phyloP scores from a whole-genome alignment of 1,140 invertebrate species.

The Chlorops oryzae region DNA sequence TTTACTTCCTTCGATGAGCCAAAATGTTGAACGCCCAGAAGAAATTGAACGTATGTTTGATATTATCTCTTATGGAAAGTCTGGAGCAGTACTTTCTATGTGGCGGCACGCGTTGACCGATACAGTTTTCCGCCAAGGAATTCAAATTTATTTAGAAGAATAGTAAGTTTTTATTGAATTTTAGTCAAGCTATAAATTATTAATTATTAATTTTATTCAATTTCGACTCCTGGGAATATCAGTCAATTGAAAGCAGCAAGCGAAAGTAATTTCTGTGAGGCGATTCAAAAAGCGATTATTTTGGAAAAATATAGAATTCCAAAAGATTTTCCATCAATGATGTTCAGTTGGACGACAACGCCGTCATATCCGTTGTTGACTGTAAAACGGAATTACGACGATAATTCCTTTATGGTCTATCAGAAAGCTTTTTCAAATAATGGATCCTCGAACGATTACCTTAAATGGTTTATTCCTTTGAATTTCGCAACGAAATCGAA shows the following conservation, averaged over 20 bases:
- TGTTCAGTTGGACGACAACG: conserved; percentile 52
- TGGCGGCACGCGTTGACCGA: conserved; percentile 85
- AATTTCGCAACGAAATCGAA: conserved; percentile 48
- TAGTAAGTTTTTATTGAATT: conserved; percentile 48
- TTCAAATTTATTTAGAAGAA: conserved; percentile 68
- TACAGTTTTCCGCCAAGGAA: conserved; percentile 72
- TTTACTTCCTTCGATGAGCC: too few relatives aligned
- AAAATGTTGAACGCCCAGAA: too few relatives aligned
- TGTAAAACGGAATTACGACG: conserved; percentile 49
- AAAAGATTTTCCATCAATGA: too few relatives aligned
- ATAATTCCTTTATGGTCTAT: too few relatives aligned
- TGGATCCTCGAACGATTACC: background rate
- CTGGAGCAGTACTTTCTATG: conserved; percentile 76
- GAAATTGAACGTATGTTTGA: conserved; percentile 75
- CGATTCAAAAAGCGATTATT: too few relatives aligned
- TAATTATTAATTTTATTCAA: too few relatives aligned
- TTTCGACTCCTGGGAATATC: too few relatives aligned
- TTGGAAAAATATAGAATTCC: too few relatives aligned
- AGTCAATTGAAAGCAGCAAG: too few relatives aligned
- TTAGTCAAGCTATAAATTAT: too few relatives aligned
- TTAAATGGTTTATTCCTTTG: conserved; percentile 52
- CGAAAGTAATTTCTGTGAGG: too few relatives aligned
- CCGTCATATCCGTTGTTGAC: conserved; percentile 51
- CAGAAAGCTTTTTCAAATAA: too few relatives aligned
- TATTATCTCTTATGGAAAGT: conserved; percentile 67